phyloP scores from a whole-genome alignment of 1,140 invertebrate species.

The Nymphalis io region DNA sequence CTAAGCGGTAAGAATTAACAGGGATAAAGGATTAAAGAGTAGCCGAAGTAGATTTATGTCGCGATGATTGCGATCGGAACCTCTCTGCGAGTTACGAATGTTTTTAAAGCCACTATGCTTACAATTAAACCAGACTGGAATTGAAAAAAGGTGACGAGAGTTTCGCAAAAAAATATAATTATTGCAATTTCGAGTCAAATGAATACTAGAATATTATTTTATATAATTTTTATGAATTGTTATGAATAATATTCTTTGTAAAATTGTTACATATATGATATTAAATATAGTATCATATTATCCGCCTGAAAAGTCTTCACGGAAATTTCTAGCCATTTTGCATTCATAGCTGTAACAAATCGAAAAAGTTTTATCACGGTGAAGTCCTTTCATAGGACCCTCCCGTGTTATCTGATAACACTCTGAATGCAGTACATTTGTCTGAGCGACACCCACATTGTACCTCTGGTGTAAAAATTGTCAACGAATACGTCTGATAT shows the following conservation, averaged over 20 bases:
- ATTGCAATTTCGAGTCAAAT: too few species aligned
- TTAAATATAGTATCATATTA: background rate
- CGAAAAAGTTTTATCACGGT: conserved; percentile 67
- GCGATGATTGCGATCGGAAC: conserved; percentile 75
- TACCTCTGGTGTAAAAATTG: conserved; percentile 77
- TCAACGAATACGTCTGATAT: conserved; percentile 74
- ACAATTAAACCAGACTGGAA: conserved; percentile 43
- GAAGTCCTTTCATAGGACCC: conserved; percentile 71
- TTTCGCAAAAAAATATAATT: background rate
- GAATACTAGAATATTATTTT: too few species aligned
- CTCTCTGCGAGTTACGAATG: conserved; percentile 65
- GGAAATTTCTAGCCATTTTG: background rate
- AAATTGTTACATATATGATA: too few species aligned
- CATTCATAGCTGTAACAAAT: conserved; percentile 71
- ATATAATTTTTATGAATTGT: too few species aligned
- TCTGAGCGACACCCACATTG: conserved; percentile 67
- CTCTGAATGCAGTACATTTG: conserved; percentile 75
- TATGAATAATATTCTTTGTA: too few species aligned
- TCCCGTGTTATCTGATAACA: conserved; percentile 72
- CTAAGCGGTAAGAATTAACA: conserved; percentile 80
- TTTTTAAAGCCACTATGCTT: conserved; percentile 52
- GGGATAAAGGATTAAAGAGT: conserved; percentile 78
- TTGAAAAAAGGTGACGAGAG: conserved; percentile 26
- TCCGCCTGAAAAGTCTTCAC: background rate
- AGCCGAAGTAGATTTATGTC: conserved; percentile 79